These are phyloP conservation scores for Amniataba percoides DNA, from an alignment of 2,797 vertebrate genomes.

Conservation along the genomic window DNA sequence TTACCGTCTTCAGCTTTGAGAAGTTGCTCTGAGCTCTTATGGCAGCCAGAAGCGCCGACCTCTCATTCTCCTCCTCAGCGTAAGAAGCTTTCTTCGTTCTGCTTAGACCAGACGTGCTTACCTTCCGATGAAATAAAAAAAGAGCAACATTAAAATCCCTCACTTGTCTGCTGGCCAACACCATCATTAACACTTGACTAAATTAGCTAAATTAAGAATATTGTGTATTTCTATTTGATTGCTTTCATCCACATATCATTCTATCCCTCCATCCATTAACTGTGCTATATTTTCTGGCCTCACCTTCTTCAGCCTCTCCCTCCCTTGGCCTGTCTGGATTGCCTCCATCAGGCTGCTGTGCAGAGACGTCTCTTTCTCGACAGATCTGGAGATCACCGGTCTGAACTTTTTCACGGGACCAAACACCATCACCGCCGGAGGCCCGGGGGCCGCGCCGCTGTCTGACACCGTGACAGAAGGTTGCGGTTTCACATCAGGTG, in stretches of 20 bases:
- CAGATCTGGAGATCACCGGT: constrained; percentile 87
- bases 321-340: constrained; percentile 91
- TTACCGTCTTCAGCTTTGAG: constrained; percentile 90
- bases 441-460: constrained; percentile 42
- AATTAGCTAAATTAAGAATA: neutral
- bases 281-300: constrained; percentile 34
- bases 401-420: constrained; percentile 94
- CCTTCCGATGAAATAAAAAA: constrained; percentile 77
- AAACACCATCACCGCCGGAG: constrained; percentile 86
- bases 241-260: neutral
- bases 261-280: neutral
- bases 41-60: constrained; percentile 90
- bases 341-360: constrained; percentile 95
- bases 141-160: constrained; percentile 8
- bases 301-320: constrained; percentile 92
- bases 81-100: constrained; percentile 72
- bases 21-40: constrained; percentile 88
- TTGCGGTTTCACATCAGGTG: constrained; percentile 71
- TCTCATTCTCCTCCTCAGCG: constrained; percentile 87
- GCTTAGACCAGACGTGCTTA: constrained; percentile 74
- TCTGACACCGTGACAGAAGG: constrained; percentile 45
- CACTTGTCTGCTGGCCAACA: neutral
- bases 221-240: neutral
- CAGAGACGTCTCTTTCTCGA: constrained; percentile 89
- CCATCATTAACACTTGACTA: neutral